phyloP scores from a whole-genome alignment of 2,113 vertebrate genomes.

The Tympanuchus pallidicinctus region DNA sequence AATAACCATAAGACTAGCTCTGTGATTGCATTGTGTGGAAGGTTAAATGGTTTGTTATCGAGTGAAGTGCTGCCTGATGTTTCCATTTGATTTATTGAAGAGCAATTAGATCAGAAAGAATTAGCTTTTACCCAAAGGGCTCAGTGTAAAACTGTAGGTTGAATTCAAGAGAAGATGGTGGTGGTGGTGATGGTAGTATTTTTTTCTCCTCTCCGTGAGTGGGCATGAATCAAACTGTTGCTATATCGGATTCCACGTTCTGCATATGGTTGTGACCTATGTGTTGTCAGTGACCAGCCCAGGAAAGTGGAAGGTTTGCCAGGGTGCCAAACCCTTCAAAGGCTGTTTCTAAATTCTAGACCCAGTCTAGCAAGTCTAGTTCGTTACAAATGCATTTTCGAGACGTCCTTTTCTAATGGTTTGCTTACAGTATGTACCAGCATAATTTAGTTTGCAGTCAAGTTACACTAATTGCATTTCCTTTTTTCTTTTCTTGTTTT shows the following conservation, averaged over 20 bases:
- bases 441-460: background rate
- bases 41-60: background rate
- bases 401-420: background rate
- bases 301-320: background rate
- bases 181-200: background rate
- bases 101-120: background rate
- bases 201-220: fast-evolving
- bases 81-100: background rate
- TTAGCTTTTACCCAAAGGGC: background rate
- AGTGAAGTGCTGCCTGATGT: background rate
- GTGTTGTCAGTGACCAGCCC: background rate
- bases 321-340: background rate
- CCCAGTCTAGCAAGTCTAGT: background rate
- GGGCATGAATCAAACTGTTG: background rate
- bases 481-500: background rate
- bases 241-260: fast-evolving
- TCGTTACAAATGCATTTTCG: background rate
- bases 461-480: background rate
- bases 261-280: background rate
- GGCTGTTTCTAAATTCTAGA: background rate
- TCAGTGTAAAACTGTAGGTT: background rate
- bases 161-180: background rate
- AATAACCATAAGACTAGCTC: background rate
- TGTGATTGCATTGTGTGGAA: background rate
- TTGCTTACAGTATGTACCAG: background rate